phyloP scores from a whole-genome alignment of 2,113 vertebrate species.

The Pungitius pungitius region DNA sequence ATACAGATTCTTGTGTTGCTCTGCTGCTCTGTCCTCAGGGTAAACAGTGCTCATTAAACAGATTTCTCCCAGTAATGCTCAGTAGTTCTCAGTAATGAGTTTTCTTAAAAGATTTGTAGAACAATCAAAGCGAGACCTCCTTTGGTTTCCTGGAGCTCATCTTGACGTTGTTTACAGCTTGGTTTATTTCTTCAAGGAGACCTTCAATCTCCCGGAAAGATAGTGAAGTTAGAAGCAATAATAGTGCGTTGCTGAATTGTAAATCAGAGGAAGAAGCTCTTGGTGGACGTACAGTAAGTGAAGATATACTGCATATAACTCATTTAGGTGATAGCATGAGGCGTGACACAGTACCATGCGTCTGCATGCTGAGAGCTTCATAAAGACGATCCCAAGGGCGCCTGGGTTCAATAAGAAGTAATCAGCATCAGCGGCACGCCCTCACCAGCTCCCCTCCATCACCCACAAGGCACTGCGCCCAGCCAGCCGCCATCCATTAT shows the following conservation, averaged over 20 bases:
- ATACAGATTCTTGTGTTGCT: constrained; percentile 19
- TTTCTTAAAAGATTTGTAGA: constrained; percentile 39
- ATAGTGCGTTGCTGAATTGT: constrained; percentile 2
- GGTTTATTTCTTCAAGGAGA: constrained; percentile 41
- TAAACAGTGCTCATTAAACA: constrained; percentile 58
- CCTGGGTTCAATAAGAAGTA: constrained; percentile 75
- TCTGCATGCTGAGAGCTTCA: constrained; percentile 52
- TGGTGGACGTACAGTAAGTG: constrained; percentile 6
- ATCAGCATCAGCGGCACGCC: constrained; percentile 59
- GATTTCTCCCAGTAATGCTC: constrained; percentile 57
- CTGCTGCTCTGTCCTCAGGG: constrained; percentile 60
- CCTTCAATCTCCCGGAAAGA: constrained; percentile 4
- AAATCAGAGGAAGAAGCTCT: constrained; percentile 16
- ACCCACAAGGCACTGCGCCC: constrained; percentile 65
- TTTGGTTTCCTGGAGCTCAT: constrained; percentile 40
- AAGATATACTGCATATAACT: constrained; percentile 21
- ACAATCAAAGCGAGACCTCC: not conserved
- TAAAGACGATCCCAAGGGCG: constrained; percentile 56
- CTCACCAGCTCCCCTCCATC: constrained; percentile 55
- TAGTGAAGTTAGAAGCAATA: constrained; percentile 6
- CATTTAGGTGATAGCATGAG: constrained; percentile 57
- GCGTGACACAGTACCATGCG: constrained; percentile 40
- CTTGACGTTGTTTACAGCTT: constrained; percentile 37
- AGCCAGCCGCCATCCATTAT: constrained; percentile 76
- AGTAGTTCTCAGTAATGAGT: constrained; percentile 45